phyloP scores from a whole-genome alignment of 2,113 vertebrate genomes.

The Siphamia tubifer region DNA sequence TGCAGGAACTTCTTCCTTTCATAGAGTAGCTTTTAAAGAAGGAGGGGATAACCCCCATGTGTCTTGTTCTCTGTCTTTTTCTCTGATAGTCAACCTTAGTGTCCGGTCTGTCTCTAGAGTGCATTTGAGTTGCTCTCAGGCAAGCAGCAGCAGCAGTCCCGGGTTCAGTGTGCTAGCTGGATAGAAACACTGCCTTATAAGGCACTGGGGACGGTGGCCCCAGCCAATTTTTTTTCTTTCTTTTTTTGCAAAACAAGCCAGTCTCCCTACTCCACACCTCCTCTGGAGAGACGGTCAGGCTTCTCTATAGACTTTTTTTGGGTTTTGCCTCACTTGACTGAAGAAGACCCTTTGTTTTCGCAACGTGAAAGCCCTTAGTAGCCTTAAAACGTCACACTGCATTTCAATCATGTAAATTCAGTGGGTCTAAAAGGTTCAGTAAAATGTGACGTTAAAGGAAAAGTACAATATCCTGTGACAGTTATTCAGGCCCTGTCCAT shows the following conservation, averaged over 20 bases:
- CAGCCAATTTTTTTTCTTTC: slow-evolving; percentile 56
- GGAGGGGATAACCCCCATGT: slow-evolving; percentile 22
- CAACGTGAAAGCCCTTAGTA: background rate
- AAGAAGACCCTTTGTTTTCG: slow-evolving; percentile 19
- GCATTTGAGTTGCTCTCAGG: slow-evolving; percentile 52
- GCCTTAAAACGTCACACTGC: slow-evolving; percentile 32
- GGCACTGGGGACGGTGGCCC: slow-evolving; percentile 78
- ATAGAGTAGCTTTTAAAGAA: background rate
- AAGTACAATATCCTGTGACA: no score
- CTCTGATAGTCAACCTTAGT: slow-evolving; percentile 28
- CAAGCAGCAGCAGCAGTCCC: slow-evolving; percentile 54
- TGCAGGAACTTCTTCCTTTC: background rate
- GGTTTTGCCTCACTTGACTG: slow-evolving; percentile 49
- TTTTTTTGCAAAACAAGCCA: slow-evolving; percentile 66
- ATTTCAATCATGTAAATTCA: slow-evolving; percentile 16
- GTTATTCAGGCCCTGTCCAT: no score
- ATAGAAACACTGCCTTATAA: slow-evolving; percentile 85
- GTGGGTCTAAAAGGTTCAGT: no score
- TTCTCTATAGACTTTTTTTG: slow-evolving; percentile 49
- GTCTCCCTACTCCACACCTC: slow-evolving; percentile 68
- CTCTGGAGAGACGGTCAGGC: slow-evolving; percentile 53
- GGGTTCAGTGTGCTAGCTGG: slow-evolving; percentile 60
- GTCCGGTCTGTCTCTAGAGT: slow-evolving; percentile 50
- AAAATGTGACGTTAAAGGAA: no score
- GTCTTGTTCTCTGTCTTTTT: slow-evolving; percentile 14